phyloP scores from a whole-genome alignment of 1,140 invertebrate species.

The Drusus annulatus region DNA sequence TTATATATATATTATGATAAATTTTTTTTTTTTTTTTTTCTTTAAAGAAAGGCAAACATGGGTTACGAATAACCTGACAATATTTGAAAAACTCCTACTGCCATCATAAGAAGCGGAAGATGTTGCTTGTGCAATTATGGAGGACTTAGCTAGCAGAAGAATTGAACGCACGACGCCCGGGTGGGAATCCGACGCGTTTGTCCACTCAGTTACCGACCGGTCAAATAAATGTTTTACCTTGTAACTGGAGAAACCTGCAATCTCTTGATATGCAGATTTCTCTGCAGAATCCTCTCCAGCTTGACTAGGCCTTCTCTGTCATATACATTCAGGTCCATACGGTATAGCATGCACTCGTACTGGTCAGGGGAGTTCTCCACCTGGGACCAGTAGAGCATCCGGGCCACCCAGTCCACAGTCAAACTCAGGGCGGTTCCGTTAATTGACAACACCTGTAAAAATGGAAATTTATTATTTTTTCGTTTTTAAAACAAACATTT shows the following conservation, averaged over 20 bases:
- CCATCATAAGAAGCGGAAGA: no score
- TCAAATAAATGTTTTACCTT: slow-evolving; percentile 70
- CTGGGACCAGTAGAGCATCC: slow-evolving; percentile 87
- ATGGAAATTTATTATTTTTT: neutral
- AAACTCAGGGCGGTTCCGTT: slow-evolving; percentile 79
- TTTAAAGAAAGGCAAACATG: no score
- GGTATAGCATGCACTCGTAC: slow-evolving; percentile 70
- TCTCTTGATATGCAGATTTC: slow-evolving; percentile 72
- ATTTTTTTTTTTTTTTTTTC: no score
- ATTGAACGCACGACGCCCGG: no score
- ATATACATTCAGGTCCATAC: slow-evolving; percentile 74
- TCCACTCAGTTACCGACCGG: no score
- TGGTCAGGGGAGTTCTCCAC: slow-evolving; percentile 67
- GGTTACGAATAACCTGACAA: no score
- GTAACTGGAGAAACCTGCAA: slow-evolving; percentile 82
- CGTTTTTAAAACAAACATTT: no score
- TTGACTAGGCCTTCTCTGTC: slow-evolving; percentile 67
- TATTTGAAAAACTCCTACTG: no score
- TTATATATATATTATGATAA: no score
- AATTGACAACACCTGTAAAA: slow-evolving; percentile 71
- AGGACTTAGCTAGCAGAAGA: no score
- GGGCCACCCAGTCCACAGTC: slow-evolving; percentile 88
- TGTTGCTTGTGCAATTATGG: no score
- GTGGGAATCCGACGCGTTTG: no score
- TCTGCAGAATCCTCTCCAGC: slow-evolving; percentile 68